Evolutionary conservation across 2,113 vertebrate genomes (phyloP).

Genomic region (Paradoxurus hermaphroditus): DNA sequence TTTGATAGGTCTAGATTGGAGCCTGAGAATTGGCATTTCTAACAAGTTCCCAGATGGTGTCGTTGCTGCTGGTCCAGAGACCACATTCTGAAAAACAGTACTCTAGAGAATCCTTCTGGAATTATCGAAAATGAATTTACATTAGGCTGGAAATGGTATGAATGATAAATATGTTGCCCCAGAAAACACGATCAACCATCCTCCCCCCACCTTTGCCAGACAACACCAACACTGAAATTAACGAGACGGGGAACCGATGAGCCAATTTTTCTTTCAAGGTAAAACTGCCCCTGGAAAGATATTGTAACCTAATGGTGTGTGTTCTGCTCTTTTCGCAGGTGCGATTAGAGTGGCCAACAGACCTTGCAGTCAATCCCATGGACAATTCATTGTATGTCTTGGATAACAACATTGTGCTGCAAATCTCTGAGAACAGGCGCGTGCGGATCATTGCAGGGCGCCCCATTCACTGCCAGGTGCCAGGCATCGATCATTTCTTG

Average conservation of each 20-base stretch:
- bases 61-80: background rate
- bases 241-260: background rate
- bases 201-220: background rate
- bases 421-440: conserved; percentile 92
- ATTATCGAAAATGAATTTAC: conserved; percentile 8
- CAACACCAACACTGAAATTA: conserved; percentile 4
- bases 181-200: background rate
- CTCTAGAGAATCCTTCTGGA: background rate
- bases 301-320: conserved; percentile 27
- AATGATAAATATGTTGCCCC: background rate
- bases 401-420: conserved; percentile 98
- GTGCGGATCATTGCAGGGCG: conserved; percentile 96
- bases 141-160: background rate
- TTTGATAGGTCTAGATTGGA: background rate
- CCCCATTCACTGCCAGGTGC: conserved; percentile 97
- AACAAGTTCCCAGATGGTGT: background rate
- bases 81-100: background rate
- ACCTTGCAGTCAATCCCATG: conserved; percentile 95
- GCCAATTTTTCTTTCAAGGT: conserved; percentile 6
- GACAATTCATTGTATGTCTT: conserved; percentile 97
- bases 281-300: conserved; percentile 48
- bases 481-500: conserved; percentile 93
- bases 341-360: conserved; percentile 97
- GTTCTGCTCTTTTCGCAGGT: conserved; percentile 85
- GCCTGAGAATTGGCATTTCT: conserved; percentile 1